phyloP scores from a whole-genome alignment of 2,113 vertebrate species.

The Colaptes auratus region DNA sequence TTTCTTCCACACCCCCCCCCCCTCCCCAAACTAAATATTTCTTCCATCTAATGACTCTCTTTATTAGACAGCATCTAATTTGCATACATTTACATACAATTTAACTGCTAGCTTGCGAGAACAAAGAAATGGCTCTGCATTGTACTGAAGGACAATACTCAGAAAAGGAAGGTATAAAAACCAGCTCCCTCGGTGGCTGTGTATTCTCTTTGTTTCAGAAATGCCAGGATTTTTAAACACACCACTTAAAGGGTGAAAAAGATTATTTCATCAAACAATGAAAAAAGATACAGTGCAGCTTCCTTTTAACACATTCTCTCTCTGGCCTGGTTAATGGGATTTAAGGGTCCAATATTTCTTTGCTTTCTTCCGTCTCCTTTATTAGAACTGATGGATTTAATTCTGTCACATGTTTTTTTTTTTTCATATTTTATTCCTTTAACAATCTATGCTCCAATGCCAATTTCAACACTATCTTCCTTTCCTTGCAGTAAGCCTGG shows the following conservation, averaged over 20 bases:
- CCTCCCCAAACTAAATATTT: slow-evolving; percentile 84
- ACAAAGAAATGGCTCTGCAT: slow-evolving; percentile 86
- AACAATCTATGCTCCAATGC: slow-evolving; percentile 65
- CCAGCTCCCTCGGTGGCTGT: slow-evolving; percentile 76
- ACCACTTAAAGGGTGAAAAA: slow-evolving; percentile 79
- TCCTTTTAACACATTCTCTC: slow-evolving; percentile 73
- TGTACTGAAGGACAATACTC: slow-evolving; percentile 84
- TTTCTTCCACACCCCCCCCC: not conserved
- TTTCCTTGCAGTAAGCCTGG: slow-evolving; percentile 35
- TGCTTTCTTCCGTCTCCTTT: slow-evolving; percentile 73
- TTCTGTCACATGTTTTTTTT: slow-evolving; percentile 68
- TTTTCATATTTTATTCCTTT: slow-evolving; percentile 69
- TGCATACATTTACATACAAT: slow-evolving; percentile 90
- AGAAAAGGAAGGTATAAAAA: slow-evolving; percentile 82
- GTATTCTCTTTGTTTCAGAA: slow-evolving; percentile 83
- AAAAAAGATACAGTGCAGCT: slow-evolving; percentile 75
- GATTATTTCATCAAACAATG: slow-evolving; percentile 82
- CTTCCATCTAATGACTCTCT: slow-evolving; percentile 88
- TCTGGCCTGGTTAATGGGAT: slow-evolving; percentile 74
- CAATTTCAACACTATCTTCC: slow-evolving; percentile 66
- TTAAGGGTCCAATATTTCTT: slow-evolving; percentile 71
- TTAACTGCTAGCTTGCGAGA: slow-evolving; percentile 86
- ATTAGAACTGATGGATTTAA: slow-evolving; percentile 76
- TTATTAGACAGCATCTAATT: slow-evolving; percentile 89
- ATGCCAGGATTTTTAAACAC: slow-evolving; percentile 74